phyloP scores from a whole-genome alignment of 2,113 vertebrate species.

The Myotis lucifugus region DNA sequence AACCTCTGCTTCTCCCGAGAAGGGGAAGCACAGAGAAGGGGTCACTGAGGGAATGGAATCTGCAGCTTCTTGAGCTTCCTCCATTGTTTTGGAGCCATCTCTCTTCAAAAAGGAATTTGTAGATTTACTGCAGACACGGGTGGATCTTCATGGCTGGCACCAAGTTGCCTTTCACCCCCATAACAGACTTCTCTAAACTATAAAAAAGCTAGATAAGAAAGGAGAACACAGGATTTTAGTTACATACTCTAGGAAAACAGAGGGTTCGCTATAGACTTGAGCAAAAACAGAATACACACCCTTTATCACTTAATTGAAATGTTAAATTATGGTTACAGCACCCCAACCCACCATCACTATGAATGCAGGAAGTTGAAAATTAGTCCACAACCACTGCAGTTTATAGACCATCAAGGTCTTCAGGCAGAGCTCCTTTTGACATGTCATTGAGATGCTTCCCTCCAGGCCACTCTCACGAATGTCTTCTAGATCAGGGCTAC shows the following conservation, averaged over 20 bases:
- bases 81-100: background rate
- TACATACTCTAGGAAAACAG: background rate
- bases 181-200: background rate
- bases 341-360: background rate
- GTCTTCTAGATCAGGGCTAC: no score
- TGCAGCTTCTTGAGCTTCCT: background rate
- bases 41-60: background rate
- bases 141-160: background rate
- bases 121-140: background rate
- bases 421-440: background rate
- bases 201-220: background rate
- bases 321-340: background rate
- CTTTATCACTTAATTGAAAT: background rate
- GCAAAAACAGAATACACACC: background rate
- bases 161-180: background rate
- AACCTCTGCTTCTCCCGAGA: background rate
- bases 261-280: background rate
- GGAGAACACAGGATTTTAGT: background rate
- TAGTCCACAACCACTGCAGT: background rate
- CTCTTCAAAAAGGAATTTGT: background rate
- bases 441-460: background rate
- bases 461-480: background rate
- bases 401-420: background rate
- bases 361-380: background rate
- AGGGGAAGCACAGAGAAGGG: background rate